phyloP scores from a whole-genome alignment of 2,113 vertebrate genomes.

The Thryonomys swinderianus region DNA sequence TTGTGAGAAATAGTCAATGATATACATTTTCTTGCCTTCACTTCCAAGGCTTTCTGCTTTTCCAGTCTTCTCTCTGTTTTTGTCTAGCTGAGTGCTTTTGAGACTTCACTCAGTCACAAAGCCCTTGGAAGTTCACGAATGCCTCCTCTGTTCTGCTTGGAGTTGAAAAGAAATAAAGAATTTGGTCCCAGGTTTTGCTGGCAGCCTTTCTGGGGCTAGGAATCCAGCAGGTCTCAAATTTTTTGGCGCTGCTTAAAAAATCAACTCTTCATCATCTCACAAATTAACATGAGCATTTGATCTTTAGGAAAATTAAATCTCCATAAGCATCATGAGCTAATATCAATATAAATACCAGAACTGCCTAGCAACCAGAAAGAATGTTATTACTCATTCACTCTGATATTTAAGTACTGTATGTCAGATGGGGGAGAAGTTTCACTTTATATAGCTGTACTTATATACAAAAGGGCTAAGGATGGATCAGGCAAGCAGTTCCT shows the following conservation, averaged over 20 bases:
- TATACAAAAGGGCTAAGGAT: not conserved
- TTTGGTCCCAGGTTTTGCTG: not conserved
- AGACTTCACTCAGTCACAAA: not conserved
- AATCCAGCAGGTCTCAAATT: not conserved
- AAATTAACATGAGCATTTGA: not conserved
- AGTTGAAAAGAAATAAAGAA: slow-evolving; percentile 15
- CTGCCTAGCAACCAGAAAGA: slow-evolving; percentile 23
- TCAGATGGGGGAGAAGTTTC: not conserved
- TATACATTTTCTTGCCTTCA: not conserved
- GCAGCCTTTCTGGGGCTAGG: not conserved
- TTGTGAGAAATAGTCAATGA: not conserved
- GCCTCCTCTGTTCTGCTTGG: not conserved
- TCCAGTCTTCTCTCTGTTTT: not conserved
- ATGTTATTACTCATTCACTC: not conserved
- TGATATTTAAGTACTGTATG: not conserved
- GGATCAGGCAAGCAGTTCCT: not conserved
- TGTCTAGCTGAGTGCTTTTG: not conserved
- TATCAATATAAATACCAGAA: slow-evolving; percentile 44
- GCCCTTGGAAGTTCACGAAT: not conserved
- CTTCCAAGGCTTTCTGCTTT: slow-evolving; percentile 9
- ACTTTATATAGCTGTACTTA: not conserved
- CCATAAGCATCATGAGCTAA: not conserved
- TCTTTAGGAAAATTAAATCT: slow-evolving; percentile 44
- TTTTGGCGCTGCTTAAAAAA: slow-evolving; percentile 46
- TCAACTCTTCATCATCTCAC: slow-evolving; percentile 25